Percentiles rank a stretch among this genome's conserved stretches.
Evolutionary conservation across 2,113 vertebrate species (phyloP).

Genomic region (Phylloscopus whistleri): DNA sequence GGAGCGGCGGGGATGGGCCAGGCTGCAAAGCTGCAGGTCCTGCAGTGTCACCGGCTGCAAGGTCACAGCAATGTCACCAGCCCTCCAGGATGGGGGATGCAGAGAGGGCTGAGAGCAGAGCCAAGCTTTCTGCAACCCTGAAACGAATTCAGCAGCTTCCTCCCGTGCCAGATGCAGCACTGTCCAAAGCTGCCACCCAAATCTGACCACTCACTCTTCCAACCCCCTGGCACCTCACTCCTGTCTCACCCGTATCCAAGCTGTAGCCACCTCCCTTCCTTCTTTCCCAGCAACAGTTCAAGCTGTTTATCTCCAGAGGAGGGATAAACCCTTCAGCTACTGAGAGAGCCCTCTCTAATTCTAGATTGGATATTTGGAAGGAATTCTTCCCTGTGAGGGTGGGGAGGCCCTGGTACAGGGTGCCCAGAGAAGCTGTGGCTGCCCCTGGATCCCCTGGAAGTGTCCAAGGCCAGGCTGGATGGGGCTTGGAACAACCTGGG

Average conservation of each 20-base stretch:
- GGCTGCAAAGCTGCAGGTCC: constrained; percentile 42
- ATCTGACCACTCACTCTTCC: background rate
- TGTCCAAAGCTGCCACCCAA: background rate
- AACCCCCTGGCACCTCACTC: background rate
- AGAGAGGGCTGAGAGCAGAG: background rate
- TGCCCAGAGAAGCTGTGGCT: background rate
- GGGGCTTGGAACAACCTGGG: accelerated
- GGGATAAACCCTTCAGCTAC: background rate
- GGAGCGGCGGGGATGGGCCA: background rate
- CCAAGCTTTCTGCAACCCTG: background rate
- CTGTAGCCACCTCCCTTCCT: background rate
- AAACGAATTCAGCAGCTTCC: background rate
- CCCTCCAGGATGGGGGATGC: accelerated
- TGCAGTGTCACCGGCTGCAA: background rate
- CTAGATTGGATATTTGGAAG: background rate
- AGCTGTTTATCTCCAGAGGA: background rate
- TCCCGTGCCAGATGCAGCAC: background rate
- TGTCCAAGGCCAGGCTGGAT: background rate
- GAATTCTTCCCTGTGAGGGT: background rate
- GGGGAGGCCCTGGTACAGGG: accelerated
- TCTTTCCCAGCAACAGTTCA: background rate
- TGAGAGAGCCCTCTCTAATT: background rate
- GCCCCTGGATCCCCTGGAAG: background rate
- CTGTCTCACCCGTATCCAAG: background rate
- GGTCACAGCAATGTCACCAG: constrained; percentile 4